phyloP scores from a whole-genome alignment of 2,888 invertebrate species.

The Yponomeuta sedellus region DNA sequence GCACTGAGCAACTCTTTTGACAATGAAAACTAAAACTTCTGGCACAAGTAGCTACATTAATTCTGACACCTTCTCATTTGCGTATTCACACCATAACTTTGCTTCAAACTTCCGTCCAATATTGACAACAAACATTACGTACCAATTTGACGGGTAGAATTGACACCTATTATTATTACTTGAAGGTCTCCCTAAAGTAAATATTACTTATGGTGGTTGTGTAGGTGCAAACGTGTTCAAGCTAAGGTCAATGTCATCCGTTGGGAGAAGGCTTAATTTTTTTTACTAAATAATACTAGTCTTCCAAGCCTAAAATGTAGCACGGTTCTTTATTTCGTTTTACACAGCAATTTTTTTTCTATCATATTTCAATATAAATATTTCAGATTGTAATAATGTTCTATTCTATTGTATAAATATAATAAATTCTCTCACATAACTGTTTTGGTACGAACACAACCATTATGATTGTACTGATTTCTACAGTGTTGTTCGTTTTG shows the following conservation, averaged over 20 bases:
- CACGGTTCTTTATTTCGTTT: no score
- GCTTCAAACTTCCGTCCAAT: background rate
- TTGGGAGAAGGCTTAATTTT: background rate
- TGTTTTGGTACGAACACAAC: no score
- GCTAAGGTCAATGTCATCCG: background rate
- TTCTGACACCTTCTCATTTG: background rate
- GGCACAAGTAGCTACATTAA: background rate
- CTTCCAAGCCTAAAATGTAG: background rate
- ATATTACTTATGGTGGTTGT: background rate
- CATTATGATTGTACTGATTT: no score
- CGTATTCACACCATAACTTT: background rate
- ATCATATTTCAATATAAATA: no score
- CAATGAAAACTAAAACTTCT: background rate
- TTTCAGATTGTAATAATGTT: no score
- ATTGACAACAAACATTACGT: background rate
- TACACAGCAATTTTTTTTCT: no score
- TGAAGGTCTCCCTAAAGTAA: background rate
- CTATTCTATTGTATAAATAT: no score
- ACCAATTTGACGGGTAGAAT: background rate
- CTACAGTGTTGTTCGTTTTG: no score
- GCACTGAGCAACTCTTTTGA: background rate
- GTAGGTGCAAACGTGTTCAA: background rate
- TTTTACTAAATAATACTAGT: background rate
- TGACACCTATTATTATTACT: background rate
- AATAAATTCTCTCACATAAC: no score